Percentiles rank a stretch among this genome's conserved stretches.
Evolutionary conservation across 2,888 invertebrate species (phyloP).

Genomic region (Leptopilina drosophilae): DNA sequence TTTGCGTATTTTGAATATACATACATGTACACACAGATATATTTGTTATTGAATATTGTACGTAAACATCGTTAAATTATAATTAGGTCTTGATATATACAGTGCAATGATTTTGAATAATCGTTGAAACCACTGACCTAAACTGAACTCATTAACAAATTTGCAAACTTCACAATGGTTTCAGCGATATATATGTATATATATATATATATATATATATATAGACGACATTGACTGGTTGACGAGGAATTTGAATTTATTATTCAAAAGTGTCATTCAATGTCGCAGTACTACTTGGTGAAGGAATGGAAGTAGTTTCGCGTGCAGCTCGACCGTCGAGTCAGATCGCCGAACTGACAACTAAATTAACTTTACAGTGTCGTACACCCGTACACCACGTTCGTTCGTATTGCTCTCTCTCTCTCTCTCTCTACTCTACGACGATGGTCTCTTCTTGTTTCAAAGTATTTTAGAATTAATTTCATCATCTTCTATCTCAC

Average conservation of each 20-base stretch:
- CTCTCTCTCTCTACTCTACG: conserved; percentile 13
- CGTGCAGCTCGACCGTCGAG: conserved; percentile 37
- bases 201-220: too few species aligned
- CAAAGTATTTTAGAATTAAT: conserved; percentile 63
- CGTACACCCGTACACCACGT: conserved; percentile 52
- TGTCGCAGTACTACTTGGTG: conserved; percentile 32
- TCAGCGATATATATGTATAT: too few species aligned
- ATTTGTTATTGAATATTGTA: too few species aligned
- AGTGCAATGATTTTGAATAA: conserved; percentile 22
- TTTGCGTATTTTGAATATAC: not conserved
- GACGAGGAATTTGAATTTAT: conserved; percentile 34
- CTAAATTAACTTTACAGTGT: conserved; percentile 68
- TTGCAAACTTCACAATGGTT: conserved; percentile 22
- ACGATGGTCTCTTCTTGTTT: conserved; percentile 54
- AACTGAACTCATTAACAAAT: conserved; percentile 35
- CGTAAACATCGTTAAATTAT: conserved; percentile 15
- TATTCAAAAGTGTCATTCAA: conserved; percentile 40
- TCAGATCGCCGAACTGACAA: conserved; percentile 60
- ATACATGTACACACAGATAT: not conserved
- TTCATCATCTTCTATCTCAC: conserved; percentile 50
- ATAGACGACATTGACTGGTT: conserved; percentile 20
- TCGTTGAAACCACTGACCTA: conserved; percentile 18
- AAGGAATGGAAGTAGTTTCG: conserved; percentile 39
- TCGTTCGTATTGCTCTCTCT: conserved; percentile 40
- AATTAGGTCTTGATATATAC: not conserved